Conservation (phyloP, 1,140 invertebrate genomes). For the Drosophila subobscura region DNA sequence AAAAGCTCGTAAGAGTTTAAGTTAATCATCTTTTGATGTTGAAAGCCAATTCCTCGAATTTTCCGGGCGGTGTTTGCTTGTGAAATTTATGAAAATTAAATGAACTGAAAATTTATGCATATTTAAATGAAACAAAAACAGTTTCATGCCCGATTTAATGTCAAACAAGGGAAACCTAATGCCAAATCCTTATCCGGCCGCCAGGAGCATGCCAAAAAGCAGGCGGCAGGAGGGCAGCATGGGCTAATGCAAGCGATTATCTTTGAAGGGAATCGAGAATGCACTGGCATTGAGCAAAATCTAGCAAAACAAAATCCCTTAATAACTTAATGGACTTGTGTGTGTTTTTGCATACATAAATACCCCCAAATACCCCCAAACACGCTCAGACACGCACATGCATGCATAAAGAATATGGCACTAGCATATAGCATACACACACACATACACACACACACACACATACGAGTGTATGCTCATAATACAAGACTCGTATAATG, state of each 20-base stretch:
- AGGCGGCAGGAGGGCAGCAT: neutral
- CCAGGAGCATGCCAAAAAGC: slow-evolving; percentile 9
- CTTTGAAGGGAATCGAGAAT: slow-evolving; percentile 36
- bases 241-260: slow-evolving; percentile 52
- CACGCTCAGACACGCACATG: slow-evolving; percentile 12
- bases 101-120: slow-evolving; percentile 66
- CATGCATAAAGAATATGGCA: slow-evolving; percentile 31
- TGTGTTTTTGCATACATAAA: slow-evolving; percentile 61
- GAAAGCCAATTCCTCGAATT: no score
- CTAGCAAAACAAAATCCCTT: slow-evolving; percentile 70
- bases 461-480: slow-evolving; percentile 28
- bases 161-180: slow-evolving; percentile 46
- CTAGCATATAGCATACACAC: slow-evolving; percentile 20
- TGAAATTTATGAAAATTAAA: slow-evolving; percentile 53
- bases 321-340: slow-evolving; percentile 80
- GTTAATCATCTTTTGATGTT: no score
- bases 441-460: neutral
- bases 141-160: slow-evolving; percentile 50
- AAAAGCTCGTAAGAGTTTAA: no score
- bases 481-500: slow-evolving; percentile 47
- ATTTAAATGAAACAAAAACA: slow-evolving; percentile 69
- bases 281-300: slow-evolving; percentile 54
- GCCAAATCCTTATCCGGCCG: slow-evolving; percentile 34
- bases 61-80: slow-evolving; percentile 22
- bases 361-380: slow-evolving; percentile 28